These are phyloP conservation scores for Oncorhynchus kisutch DNA, from an alignment of 2,113 vertebrate species.

Conservation along the genomic window DNA sequence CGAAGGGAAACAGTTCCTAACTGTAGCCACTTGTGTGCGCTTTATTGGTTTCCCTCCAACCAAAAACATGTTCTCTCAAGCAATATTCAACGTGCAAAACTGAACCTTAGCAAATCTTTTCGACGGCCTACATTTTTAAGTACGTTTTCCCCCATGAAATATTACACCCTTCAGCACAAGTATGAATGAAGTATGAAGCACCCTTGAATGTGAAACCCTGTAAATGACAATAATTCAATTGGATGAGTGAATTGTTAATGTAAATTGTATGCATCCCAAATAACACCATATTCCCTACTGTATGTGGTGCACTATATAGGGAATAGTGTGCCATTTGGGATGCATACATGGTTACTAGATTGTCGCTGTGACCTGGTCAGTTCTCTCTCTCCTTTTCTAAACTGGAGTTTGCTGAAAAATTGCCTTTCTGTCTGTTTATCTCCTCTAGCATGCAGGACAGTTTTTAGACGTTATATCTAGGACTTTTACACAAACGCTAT, in stretches of 20 bases:
- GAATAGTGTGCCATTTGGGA: no score
- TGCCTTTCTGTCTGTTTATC: no score
- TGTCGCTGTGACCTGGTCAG: background rate
- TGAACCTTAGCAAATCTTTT: constrained; percentile 57
- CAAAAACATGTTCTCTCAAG: constrained; percentile 61
- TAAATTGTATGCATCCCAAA: no score
- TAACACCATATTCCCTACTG: background rate
- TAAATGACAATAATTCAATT: background rate
- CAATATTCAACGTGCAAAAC: constrained; percentile 53
- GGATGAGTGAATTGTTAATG: background rate
- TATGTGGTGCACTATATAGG: no score
- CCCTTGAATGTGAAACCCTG: background rate
- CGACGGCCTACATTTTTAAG: constrained; percentile 32
- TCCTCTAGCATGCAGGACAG: no score
- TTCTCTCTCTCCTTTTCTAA: background rate
- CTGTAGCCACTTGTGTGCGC: constrained; percentile 74
- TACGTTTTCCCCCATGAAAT: constrained; percentile 21
- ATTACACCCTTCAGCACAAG: background rate
- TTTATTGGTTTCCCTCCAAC: constrained; percentile 74
- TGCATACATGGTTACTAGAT: no score
- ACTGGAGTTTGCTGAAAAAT: background rate
- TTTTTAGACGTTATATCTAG: background rate
- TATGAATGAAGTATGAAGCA: background rate
- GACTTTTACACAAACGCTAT: background rate
- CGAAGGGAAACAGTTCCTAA: constrained; percentile 68